Base-by-base conservation (phyloP, 2,888 invertebrate genomes). In the Cylloceria caligata region DNA sequence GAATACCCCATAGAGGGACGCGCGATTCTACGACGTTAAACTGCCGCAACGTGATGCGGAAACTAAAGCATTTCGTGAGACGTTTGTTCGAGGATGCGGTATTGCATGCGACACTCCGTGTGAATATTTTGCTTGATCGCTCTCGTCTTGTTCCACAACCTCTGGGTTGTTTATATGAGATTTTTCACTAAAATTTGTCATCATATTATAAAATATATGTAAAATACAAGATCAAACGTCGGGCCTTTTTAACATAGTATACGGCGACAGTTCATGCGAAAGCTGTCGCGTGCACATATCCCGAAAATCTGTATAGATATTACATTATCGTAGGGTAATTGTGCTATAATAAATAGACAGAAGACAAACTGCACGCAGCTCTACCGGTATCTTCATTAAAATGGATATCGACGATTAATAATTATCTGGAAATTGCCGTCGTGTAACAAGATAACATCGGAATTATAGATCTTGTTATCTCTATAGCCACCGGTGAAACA, bases 21-120 rank as follows among this genome's bases (percentile, higher is more conserved):
- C 84, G 86, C 86, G 84, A 84, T 57, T 78, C 78, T 86, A 84
- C 80, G 86, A 87, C 86, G 86, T 85, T 81, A 87, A 88, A 88
- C 86, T 86, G 87, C 87, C 87, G 86, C 87, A 88, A 88, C 88
- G 88, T 88, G 88, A 88, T 85, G 87, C 86, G 88, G 87, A 88
- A 88, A 88, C 87, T 83, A 87, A 88, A 86, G 85, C 80, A 60
- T 83, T 76, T 68, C 83, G 80, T 76, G 80, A 76, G 65, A 68
- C 83, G 80, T 72, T 49, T 67, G 60, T 67, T 75, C 71, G 21
- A 27, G 62, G 71, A 52, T 39, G 45, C 47, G 72, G 36, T 45
- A 57, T 72, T 60, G 76, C 36, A 62, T 67, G 60, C 55, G 72
- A 45, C 19, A 57, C 47, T 49, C 30, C 71, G 75, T 65, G 67